Conservation (phyloP, 2,888 invertebrate genomes). For the Thymelicus acteon region DNA sequence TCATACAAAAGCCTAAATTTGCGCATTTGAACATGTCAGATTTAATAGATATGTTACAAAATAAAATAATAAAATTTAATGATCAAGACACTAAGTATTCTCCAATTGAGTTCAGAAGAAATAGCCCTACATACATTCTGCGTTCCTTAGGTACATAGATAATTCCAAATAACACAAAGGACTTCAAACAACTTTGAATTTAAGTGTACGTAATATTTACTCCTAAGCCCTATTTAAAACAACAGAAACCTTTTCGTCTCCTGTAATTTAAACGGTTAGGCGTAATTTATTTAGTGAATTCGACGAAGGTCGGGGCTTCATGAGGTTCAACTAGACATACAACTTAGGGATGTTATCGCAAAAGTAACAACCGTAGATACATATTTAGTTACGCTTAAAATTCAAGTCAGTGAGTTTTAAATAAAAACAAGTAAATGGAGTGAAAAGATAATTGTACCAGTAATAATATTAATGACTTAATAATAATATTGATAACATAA, state of each 20-base stretch:
- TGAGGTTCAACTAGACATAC: conserved; percentile 12
- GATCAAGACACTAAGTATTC: too few relatives aligned
- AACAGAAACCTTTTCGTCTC: conserved; percentile 3
- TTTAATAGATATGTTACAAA: too few relatives aligned
- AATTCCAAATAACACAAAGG: not conserved
- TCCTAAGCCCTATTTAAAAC: not conserved
- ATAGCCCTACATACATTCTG: too few relatives aligned
- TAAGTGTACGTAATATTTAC: conserved; percentile 12
- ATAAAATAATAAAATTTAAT: too few relatives aligned
- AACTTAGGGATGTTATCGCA: not conserved
- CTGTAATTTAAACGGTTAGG: conserved; percentile 28
- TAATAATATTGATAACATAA: too few relatives aligned
- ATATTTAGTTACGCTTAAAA: not conserved
- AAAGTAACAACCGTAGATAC: not conserved
- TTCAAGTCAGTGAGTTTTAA: not conserved
- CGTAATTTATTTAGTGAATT: conserved; percentile 15
- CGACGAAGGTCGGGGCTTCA: conserved; percentile 40
- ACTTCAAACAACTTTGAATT: conserved; percentile 3
- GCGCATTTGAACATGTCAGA: too few relatives aligned
- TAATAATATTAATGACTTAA: too few relatives aligned
- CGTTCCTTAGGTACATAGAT: not conserved
- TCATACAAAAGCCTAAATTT: too few relatives aligned
- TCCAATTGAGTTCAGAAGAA: too few relatives aligned
- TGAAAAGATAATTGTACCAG: too few relatives aligned
- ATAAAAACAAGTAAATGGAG: not conserved